These are phyloP conservation scores for Euphonia xanthogaster DNA, from an alignment of 2,797 vertebrate species.

Conservation along the genomic window DNA sequence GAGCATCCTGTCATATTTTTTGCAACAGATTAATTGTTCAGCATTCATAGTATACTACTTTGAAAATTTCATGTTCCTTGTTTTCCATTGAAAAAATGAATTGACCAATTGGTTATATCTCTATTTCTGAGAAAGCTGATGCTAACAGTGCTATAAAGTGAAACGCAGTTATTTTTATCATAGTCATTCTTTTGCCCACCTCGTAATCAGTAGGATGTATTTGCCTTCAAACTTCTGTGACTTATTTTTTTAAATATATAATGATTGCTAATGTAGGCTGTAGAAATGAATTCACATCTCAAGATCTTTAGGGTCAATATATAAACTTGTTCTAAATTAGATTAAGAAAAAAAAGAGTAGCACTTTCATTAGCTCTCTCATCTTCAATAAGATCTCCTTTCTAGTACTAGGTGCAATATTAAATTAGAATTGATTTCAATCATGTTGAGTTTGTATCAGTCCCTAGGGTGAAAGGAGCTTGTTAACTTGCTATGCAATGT, in stretches of 20 bases:
- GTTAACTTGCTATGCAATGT: neutral
- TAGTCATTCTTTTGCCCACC: neutral
- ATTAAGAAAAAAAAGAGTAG: neutral
- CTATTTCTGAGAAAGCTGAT: neutral
- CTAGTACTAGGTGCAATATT: neutral
- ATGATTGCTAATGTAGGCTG: neutral
- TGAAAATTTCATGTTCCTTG: neutral
- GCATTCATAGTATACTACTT: neutral
- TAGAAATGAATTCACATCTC: neutral
- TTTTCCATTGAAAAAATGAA: neutral
- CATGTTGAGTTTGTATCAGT: neutral
- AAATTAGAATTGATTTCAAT: conserved; percentile 22
- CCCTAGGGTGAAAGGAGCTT: neutral
- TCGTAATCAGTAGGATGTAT: neutral
- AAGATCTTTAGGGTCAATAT: neutral
- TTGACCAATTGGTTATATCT: neutral
- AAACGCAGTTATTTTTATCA: neutral
- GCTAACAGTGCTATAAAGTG: neutral
- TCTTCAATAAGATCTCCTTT: neutral
- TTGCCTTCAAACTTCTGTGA: neutral
- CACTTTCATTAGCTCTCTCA: neutral
- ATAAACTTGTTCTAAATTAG: neutral
- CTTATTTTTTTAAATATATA: neutral
- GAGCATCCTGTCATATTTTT: neutral
- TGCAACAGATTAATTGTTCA: neutral